These are phyloP conservation scores for Amphipyra berbera DNA, from an alignment of 2,888 invertebrate genomes.

Conservation along the genomic window DNA sequence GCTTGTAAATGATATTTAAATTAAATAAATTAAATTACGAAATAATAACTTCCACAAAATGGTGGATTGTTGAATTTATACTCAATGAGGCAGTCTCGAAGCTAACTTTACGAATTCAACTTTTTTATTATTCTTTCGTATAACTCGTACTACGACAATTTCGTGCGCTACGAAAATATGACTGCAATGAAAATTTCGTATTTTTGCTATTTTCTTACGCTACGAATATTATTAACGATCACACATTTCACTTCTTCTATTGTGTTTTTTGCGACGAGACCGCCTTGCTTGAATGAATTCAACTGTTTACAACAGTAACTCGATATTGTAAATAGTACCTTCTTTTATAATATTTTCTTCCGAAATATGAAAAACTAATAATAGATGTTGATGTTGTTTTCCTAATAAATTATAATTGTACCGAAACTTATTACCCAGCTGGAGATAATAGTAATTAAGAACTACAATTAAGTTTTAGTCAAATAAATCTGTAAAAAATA, in stretches of 20 bases:
- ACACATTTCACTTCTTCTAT: not conserved
- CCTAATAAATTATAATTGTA: constrained; percentile 42
- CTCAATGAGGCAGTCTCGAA: not conserved
- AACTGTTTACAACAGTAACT: constrained; percentile 3
- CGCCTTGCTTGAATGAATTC: constrained; percentile 9
- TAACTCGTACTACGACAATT: not conserved
- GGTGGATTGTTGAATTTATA: constrained; percentile 13
- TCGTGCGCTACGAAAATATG: not conserved
- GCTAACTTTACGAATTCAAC: not conserved
- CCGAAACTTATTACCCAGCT: constrained; percentile 40
- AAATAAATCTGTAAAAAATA: constrained; percentile 63
- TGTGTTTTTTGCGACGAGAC: not conserved
- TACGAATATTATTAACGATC: no score
- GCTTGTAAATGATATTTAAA: constrained; percentile 41
- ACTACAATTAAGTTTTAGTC: constrained; percentile 36
- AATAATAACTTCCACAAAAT: constrained; percentile 7
- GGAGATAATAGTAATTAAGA: constrained; percentile 35
- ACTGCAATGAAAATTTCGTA: no score
- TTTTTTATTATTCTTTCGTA: no score
- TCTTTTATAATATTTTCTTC: constrained; percentile 41
- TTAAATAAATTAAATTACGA: constrained; percentile 6
- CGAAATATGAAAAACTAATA: constrained; percentile 29
- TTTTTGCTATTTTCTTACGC: no score
- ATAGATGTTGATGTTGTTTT: constrained; percentile 50
- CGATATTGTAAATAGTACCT: constrained; percentile 48